Evolutionary conservation across 2,888 invertebrate genomes (phyloP).

Genomic region (Noctua pronuba): DNA sequence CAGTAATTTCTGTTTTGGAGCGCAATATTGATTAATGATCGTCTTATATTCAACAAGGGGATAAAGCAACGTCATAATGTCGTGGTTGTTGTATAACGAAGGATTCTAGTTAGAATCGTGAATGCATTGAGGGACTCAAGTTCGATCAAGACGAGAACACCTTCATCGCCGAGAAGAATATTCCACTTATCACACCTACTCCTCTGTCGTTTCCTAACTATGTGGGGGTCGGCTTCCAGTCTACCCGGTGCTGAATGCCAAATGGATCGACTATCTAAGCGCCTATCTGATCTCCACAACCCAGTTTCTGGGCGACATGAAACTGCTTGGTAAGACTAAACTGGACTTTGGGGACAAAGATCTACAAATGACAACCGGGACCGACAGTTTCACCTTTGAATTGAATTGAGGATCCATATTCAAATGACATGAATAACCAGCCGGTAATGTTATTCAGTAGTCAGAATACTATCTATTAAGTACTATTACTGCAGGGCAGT

Average conservation of each 20-base stretch:
- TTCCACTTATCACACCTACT: background rate
- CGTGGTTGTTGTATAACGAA: background rate
- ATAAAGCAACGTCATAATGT: background rate
- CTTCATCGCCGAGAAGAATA: background rate
- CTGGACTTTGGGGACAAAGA: background rate
- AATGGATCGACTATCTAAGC: too few relatives aligned
- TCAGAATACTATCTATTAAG: too few relatives aligned
- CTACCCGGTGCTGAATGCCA: background rate
- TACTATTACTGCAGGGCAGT: too few relatives aligned
- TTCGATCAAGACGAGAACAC: background rate
- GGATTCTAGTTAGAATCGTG: background rate
- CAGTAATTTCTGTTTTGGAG: too few relatives aligned
- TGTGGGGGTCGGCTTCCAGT: background rate
- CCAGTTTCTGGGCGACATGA: background rate
- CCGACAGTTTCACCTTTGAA: background rate
- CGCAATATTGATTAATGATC: background rate
- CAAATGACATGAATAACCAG: background rate
- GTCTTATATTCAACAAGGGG: background rate
- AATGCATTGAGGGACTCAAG: background rate
- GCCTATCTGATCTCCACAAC: background rate
- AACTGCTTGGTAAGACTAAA: background rate
- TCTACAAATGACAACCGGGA: background rate
- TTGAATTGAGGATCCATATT: background rate
- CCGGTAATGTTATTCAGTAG: background rate
- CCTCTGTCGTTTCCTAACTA: background rate